These are phyloP conservation scores for Helarctos malayanus DNA, from an alignment of 2,797 vertebrate species.

Conservation along the genomic window DNA sequence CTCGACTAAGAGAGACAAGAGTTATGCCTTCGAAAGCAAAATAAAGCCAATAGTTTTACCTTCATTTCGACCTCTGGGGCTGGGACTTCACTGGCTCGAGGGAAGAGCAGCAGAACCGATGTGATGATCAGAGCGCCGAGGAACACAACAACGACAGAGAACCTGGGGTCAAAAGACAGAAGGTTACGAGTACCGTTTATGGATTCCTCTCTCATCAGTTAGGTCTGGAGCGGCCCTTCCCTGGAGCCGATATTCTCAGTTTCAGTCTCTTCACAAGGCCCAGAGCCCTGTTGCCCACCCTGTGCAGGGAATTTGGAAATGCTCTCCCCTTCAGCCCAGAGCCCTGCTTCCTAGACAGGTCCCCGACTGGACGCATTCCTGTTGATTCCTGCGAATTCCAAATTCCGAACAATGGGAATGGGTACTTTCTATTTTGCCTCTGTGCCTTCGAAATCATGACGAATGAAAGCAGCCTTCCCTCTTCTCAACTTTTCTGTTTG, in stretches of 20 bases:
- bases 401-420: not conserved
- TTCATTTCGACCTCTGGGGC: constrained; percentile 89
- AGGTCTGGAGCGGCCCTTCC: not conserved
- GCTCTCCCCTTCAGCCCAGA: not conserved
- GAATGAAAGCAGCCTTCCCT: not conserved
- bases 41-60: constrained; percentile 87
- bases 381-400: not conserved
- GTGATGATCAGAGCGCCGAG: constrained; percentile 91
- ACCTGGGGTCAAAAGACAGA: constrained; percentile 85
- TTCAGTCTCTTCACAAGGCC: not conserved
- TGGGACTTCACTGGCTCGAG: constrained; percentile 90
- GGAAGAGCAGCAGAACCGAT: constrained; percentile 92
- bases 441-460: not conserved
- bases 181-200: not conserved
- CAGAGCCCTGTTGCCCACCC: not conserved
- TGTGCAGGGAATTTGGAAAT: not conserved
- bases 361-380: not conserved
- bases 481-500: not conserved
- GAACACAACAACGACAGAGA: constrained; percentile 90
- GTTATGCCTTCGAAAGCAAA: not conserved
- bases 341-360: not conserved
- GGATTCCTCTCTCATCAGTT: not conserved
- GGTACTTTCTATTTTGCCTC: not conserved
- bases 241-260: not conserved
- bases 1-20: not conserved